These are phyloP conservation scores for Calidris pugnax DNA, from an alignment of 2,113 vertebrate genomes.

Conservation along the genomic window DNA sequence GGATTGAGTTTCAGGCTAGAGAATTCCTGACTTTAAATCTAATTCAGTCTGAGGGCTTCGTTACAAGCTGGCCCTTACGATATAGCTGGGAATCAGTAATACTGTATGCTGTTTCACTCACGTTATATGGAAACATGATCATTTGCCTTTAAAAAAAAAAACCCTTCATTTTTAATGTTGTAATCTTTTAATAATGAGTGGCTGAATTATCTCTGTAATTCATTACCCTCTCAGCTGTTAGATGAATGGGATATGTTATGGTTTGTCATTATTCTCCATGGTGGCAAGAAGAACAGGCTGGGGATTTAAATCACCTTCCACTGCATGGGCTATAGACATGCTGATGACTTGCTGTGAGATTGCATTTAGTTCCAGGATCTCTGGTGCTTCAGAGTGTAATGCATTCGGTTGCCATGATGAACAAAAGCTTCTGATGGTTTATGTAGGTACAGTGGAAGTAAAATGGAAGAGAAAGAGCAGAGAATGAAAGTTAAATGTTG, in stretches of 20 bases:
- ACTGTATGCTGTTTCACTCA: background rate
- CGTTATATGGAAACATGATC: background rate
- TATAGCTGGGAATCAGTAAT: background rate
- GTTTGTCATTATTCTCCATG: slow-evolving; percentile 67
- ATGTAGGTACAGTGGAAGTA: background rate
- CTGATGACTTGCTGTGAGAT: slow-evolving; percentile 56
- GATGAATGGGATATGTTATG: slow-evolving; percentile 64
- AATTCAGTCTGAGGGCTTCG: background rate
- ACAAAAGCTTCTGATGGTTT: slow-evolving; percentile 33
- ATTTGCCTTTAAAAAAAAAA: slow-evolving; percentile 17
- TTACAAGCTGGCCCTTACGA: background rate
- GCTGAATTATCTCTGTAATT: slow-evolving; percentile 67
- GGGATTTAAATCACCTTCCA: slow-evolving; percentile 60
- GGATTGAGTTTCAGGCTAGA: slow-evolving; percentile 3
- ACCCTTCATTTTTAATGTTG: slow-evolving; percentile 50
- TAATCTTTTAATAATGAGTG: slow-evolving; percentile 65
- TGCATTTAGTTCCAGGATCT: slow-evolving; percentile 55
- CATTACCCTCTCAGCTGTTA: slow-evolving; percentile 58
- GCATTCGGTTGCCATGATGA: slow-evolving; percentile 11
- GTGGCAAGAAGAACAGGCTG: slow-evolving; percentile 39
- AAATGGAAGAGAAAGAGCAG: slow-evolving; percentile 27
- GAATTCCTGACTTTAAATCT: background rate
- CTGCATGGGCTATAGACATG: slow-evolving; percentile 23
- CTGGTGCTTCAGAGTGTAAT: slow-evolving; percentile 31
- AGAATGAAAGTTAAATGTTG: background rate